Conservation (phyloP, 2,113 vertebrate genomes). For the Sceloporus undulatus region DNA sequence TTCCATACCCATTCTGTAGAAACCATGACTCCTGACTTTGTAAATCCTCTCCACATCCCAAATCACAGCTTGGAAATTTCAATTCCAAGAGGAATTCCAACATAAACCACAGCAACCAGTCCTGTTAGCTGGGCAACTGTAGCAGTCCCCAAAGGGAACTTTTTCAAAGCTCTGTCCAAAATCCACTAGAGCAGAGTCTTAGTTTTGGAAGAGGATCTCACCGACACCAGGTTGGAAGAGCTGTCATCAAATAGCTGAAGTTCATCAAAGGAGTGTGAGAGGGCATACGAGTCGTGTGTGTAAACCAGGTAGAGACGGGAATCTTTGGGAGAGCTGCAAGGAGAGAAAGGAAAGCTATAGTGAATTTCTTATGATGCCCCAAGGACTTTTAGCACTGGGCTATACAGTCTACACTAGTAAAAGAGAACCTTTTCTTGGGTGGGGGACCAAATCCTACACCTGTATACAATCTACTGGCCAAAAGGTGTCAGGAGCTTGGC, state of each 20-base stretch:
- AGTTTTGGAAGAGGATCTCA: constrained; percentile 54
- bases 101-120: too few species aligned
- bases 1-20: neutral
- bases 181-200: neutral
- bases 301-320: constrained; percentile 89
- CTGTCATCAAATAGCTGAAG: constrained; percentile 89
- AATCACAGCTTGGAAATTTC: too few species aligned
- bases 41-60: neutral
- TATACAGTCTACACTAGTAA: neutral
- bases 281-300: constrained; percentile 84
- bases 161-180: neutral
- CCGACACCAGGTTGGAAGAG: constrained; percentile 87
- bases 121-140: too few species aligned
- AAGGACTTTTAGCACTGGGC: too few species aligned
- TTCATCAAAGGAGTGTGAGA: constrained; percentile 87
- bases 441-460: too few species aligned
- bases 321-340: constrained; percentile 87
- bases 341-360: neutral
- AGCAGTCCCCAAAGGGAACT: neutral
- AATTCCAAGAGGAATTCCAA: too few species aligned
- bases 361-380: too few species aligned
- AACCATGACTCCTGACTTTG: neutral
- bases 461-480: too few species aligned
- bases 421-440: too few species aligned
- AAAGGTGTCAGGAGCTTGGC: too few species aligned